Conservation (phyloP, 2,888 invertebrate genomes). For the Gymnoscelis rufifasciata region DNA sequence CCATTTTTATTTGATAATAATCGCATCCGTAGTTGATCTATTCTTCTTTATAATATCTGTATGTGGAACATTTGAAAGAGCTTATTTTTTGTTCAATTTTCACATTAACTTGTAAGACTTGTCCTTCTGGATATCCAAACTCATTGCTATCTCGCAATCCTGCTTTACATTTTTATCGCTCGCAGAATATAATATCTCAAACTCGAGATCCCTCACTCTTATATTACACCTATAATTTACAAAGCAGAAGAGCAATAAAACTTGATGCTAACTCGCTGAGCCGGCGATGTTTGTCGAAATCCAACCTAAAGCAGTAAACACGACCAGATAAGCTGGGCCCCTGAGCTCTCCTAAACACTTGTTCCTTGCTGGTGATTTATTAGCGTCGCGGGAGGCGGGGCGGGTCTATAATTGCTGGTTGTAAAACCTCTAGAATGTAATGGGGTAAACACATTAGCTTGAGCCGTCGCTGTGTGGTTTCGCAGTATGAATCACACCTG, state of each 20-base stretch:
- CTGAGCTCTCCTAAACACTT: slow-evolving; percentile 28
- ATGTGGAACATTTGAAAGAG: no score
- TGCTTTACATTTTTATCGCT: slow-evolving; percentile 54
- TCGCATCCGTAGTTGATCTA: no score
- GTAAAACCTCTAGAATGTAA: slow-evolving; percentile 54
- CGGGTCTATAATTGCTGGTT: slow-evolving; percentile 43
- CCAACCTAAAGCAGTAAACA: slow-evolving; percentile 48
- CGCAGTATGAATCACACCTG: slow-evolving; percentile 58
- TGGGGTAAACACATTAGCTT: slow-evolving; percentile 69
- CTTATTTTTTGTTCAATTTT: no score
- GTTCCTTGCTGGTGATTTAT: slow-evolving; percentile 33
- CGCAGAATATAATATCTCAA: slow-evolving; percentile 50
- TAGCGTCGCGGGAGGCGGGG: slow-evolving; percentile 25
- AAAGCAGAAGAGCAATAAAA: slow-evolving; percentile 71
- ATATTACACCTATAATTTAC: slow-evolving; percentile 69
- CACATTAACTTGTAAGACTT: neutral
- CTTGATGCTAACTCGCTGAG: slow-evolving; percentile 66
- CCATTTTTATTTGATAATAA: no score
- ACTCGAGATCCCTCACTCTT: slow-evolving; percentile 40
- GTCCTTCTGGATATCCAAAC: neutral
- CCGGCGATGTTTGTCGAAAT: slow-evolving; percentile 67
- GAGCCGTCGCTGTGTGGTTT: slow-evolving; percentile 50
- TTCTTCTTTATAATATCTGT: no score
- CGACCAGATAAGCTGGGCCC: slow-evolving; percentile 47
- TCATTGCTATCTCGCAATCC: neutral